A percentile compares a stretch with the other conserved stretches of the same genome.
Conservation (phyloP, 2,888 invertebrate genomes). For the Leptarthrus brevirostris region DNA sequence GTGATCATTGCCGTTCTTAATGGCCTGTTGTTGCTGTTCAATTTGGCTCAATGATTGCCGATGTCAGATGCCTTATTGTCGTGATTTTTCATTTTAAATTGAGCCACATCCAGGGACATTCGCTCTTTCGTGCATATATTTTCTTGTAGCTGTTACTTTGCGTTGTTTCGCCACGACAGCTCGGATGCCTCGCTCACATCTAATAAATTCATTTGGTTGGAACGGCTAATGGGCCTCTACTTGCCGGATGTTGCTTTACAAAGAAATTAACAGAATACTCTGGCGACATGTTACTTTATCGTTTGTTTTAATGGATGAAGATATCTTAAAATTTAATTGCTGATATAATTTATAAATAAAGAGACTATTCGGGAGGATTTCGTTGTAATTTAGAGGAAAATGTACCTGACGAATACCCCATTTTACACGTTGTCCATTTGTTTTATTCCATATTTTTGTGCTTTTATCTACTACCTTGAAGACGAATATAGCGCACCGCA, state of each 20-base stretch:
- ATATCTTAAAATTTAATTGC: conserved; percentile 26
- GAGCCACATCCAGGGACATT: conserved; percentile 41
- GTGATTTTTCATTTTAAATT: conserved; percentile 54
- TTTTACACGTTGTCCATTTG: too few species aligned
- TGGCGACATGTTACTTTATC: conserved; percentile 40
- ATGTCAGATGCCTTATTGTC: conserved; percentile 53
- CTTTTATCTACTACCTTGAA: too few species aligned
- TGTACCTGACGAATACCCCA: too few species aligned
- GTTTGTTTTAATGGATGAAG: conserved; percentile 43
- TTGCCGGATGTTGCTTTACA: conserved; percentile 44
- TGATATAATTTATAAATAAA: conserved; percentile 26
- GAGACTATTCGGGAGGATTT: background rate
- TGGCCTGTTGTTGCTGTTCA: conserved; percentile 50
- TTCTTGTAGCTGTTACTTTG: background rate
- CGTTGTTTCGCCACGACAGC: background rate
- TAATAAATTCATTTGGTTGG: conserved; percentile 42
- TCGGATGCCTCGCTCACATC: conserved; percentile 2
- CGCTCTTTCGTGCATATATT: background rate
- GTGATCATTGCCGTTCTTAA: conserved; percentile 54
- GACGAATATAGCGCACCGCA: too few species aligned
- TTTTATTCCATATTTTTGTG: too few species aligned
- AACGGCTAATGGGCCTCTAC: conserved; percentile 16
- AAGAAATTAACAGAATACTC: conserved; percentile 40
- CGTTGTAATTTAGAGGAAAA: too few species aligned
- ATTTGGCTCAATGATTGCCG: conserved; percentile 54